Evolutionary conservation across 1,140 invertebrate genomes (phyloP).

Genomic region (Panagrolaimus sp.): DNA sequence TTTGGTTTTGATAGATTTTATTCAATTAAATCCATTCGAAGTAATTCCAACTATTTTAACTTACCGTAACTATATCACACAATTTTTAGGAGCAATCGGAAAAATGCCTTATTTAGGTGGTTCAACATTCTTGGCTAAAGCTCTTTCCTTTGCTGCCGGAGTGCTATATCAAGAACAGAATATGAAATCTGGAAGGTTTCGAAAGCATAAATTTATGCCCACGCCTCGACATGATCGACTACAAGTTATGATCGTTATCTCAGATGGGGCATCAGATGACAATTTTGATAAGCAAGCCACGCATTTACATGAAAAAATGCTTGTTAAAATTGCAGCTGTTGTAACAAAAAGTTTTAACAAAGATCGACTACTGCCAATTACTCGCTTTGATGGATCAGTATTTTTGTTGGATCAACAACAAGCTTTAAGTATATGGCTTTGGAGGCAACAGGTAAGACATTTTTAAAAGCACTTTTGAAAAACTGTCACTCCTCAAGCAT

Average conservation of each 20-base stretch:
- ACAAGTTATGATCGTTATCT: constrained; percentile 49
- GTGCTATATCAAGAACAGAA: constrained; percentile 52
- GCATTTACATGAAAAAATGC: constrained; percentile 42
- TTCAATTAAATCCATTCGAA: constrained; percentile 28
- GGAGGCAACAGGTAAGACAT: constrained; percentile 45
- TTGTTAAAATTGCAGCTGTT: constrained; percentile 43
- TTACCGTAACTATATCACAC: background rate
- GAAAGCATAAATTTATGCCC: constrained; percentile 40
- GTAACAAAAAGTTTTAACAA: constrained; percentile 50
- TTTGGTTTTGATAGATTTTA: constrained; percentile 49
- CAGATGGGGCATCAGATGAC: constrained; percentile 50
- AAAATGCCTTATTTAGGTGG: constrained; percentile 50
- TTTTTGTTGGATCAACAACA: constrained; percentile 45
- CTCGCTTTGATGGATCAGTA: constrained; percentile 49
- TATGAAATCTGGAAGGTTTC: constrained; percentile 37
- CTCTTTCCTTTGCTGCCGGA: constrained; percentile 48
- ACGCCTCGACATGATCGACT: constrained; percentile 49
- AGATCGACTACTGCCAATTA: constrained; percentile 45
- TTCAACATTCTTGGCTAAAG: constrained; percentile 51
- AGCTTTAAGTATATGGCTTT: constrained; percentile 49
- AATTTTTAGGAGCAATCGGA: constrained; percentile 36
- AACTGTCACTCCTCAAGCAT: too few relatives aligned
- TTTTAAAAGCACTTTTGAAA: background rate
- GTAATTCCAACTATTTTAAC: constrained; percentile 16
- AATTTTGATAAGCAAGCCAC: constrained; percentile 48